Evolutionary conservation across 2,797 vertebrate genomes (phyloP).

Genomic region (Oryzias sinensis): DNA sequence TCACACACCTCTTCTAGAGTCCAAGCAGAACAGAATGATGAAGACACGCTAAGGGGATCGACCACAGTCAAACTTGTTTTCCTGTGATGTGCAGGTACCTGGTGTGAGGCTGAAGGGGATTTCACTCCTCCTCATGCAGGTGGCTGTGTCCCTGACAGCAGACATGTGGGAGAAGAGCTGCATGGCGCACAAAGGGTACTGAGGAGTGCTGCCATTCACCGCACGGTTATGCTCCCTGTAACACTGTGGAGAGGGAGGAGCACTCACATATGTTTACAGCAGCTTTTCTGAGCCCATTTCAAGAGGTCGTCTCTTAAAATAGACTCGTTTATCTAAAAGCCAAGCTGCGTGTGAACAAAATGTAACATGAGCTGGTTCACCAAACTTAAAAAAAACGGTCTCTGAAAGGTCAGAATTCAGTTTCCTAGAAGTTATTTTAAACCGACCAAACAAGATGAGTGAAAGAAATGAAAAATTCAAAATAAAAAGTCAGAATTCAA

Average conservation of each 20-base stretch:
- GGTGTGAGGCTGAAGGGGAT: conserved; percentile 87
- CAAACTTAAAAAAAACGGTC: too few species aligned
- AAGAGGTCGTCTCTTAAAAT: too few species aligned
- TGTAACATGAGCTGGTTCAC: too few species aligned
- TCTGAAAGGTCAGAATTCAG: too few species aligned
- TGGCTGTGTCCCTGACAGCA: conserved; percentile 87
- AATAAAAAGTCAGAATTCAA: too few species aligned
- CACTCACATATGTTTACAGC: neutral
- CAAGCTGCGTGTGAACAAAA: too few species aligned
- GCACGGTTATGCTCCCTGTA: conserved; percentile 82
- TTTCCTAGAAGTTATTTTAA: too few species aligned
- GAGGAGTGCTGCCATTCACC: conserved; percentile 70
- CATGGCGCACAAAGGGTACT: conserved; percentile 92
- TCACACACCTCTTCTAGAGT: conserved; percentile 87
- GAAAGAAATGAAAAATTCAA: too few species aligned
- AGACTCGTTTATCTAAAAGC: too few species aligned
- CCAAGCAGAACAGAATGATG: neutral
- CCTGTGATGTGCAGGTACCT: conserved; percentile 64
- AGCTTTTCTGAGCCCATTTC: too few species aligned
- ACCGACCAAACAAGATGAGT: too few species aligned
- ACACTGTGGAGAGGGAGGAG: conserved; percentile 72
- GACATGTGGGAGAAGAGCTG: conserved; percentile 95
- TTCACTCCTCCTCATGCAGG: conserved; percentile 91
- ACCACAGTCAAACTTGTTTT: neutral
- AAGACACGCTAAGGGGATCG: too few species aligned